Conservation (phyloP, 1,140 invertebrate genomes). For the Achroia grisella region DNA sequence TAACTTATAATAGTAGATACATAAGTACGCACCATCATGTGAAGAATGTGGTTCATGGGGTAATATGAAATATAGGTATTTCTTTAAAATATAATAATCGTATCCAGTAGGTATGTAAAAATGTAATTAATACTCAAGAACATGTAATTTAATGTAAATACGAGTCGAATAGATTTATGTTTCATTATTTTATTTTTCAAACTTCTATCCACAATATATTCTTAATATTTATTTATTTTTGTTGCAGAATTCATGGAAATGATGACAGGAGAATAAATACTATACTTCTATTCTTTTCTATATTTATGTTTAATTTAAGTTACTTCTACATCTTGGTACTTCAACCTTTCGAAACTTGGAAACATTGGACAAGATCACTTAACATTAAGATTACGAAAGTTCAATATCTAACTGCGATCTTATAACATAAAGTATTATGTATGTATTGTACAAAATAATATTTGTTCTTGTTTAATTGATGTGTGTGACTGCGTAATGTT, state of each 20-base stretch:
- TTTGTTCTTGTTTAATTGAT: constrained; percentile 59
- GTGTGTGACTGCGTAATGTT: constrained; percentile 65
- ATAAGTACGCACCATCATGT: too few species aligned
- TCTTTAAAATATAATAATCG: too few species aligned
- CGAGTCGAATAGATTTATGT: too few species aligned
- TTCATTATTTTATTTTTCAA: too few species aligned
- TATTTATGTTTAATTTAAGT: constrained; percentile 51
- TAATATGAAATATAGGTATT: too few species aligned
- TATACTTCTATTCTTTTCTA: constrained; percentile 39
- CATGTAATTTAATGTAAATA: too few species aligned
- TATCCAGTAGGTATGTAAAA: too few species aligned
- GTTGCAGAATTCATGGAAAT: constrained; percentile 96
- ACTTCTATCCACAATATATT: too few species aligned
- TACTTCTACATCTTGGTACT: constrained; percentile 51
- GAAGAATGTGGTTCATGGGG: too few species aligned
- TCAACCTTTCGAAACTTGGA: constrained; percentile 53
- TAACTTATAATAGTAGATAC: too few species aligned
- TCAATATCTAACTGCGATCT: constrained; percentile 20
- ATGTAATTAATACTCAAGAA: too few species aligned
- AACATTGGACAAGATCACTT: constrained; percentile 39
- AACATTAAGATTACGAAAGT: constrained; percentile 20
- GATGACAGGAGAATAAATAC: constrained; percentile 92
- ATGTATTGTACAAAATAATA: constrained; percentile 63
- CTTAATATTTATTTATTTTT: constrained; percentile 19
- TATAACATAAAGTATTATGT: constrained; percentile 52